Evolutionary conservation across 1,140 invertebrate species (phyloP).

Genomic region (Heliconius hermathena): DNA sequence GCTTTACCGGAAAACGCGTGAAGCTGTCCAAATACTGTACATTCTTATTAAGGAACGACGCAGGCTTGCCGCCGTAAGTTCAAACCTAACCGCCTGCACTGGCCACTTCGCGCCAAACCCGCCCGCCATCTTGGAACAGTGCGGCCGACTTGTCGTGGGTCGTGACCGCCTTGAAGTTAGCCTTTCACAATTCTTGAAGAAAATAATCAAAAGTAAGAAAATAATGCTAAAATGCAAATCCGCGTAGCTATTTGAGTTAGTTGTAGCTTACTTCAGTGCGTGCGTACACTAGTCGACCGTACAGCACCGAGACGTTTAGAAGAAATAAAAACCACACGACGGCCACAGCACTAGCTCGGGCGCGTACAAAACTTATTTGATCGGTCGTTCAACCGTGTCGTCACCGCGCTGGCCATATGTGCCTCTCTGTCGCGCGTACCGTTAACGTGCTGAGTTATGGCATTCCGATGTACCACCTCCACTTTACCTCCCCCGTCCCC

Average conservation of each 20-base stretch:
- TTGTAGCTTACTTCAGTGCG: too few species aligned
- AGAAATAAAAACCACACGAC: slow-evolving; percentile 77
- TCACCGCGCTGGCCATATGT: slow-evolving; percentile 50
- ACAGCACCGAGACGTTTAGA: slow-evolving; percentile 59
- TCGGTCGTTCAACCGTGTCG: slow-evolving; percentile 80
- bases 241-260: too few species aligned
- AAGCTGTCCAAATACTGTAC: too few species aligned
- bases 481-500: slow-evolving; percentile 31
- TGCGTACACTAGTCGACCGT: too few species aligned
- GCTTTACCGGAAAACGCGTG: too few species aligned
- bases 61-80: neutral
- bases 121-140: slow-evolving; percentile 61
- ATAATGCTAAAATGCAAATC: too few species aligned
- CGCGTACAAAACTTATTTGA: slow-evolving; percentile 79
- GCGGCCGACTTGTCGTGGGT: too few species aligned
- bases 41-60: neutral
- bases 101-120: slow-evolving; percentile 53
- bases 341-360: slow-evolving; percentile 22
- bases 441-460: slow-evolving; percentile 79
- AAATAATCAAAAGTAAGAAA: too few species aligned
- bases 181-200: too few species aligned
- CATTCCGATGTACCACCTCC: slow-evolving; percentile 76
- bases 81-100: slow-evolving; percentile 38
- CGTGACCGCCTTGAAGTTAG: too few species aligned
- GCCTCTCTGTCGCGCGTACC: slow-evolving; percentile 69